phyloP scores from a whole-genome alignment of 2,113 vertebrate genomes.

The Periophthalmus modestus region DNA sequence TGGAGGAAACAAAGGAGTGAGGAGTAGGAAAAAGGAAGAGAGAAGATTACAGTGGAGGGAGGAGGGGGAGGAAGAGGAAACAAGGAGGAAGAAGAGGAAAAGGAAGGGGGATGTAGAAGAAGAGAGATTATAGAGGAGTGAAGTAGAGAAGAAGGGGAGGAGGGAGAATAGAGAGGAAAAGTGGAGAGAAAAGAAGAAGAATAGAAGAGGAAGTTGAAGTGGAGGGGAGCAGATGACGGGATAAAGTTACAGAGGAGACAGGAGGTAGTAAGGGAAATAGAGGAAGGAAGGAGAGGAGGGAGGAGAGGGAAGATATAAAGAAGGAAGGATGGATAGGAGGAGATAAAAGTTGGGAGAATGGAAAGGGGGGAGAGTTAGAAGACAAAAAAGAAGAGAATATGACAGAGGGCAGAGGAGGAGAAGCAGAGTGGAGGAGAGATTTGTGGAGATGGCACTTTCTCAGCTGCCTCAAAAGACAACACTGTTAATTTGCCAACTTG shows the following conservation, averaged over 20 bases:
- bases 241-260: neutral
- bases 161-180: too few species aligned
- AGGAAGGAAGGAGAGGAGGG: neutral
- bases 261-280: neutral
- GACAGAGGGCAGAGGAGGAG: constrained; percentile 21
- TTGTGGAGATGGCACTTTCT: constrained; percentile 46
- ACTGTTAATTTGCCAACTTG: constrained; percentile 40
- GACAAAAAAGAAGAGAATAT: neutral
- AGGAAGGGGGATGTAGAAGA: neutral
- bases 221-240: neutral
- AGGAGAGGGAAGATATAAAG: neutral
- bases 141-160: neutral
- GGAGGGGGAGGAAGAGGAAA: neutral
- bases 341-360: neutral
- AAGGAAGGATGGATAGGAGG: neutral
- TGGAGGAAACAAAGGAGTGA: too few species aligned
- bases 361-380: neutral
- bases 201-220: neutral
- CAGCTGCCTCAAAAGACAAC: constrained; percentile 28
- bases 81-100: neutral
- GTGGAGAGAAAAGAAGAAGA: too few species aligned
- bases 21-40: too few species aligned
- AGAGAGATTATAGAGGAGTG: neutral
- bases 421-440: constrained; percentile 30
- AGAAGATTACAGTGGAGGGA: too few species aligned